A percentile compares a stretch with the other conserved stretches of the same genome.
These are phyloP conservation scores for Athrips mouffetella DNA, from an alignment of 2,888 invertebrate genomes.

Conservation along the genomic window DNA sequence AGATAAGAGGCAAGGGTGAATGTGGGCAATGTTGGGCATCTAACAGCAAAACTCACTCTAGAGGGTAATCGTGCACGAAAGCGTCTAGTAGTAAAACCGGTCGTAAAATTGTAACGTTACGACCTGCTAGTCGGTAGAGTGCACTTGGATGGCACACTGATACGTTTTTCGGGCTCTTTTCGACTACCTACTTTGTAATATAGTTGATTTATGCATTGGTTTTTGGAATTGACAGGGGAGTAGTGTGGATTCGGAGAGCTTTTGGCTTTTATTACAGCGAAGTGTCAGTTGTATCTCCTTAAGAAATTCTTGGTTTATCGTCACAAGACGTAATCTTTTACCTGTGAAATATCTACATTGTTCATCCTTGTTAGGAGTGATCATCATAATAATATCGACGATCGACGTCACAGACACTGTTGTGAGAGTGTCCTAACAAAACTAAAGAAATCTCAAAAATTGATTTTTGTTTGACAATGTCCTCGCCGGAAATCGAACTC, in stretches of 20 bases:
- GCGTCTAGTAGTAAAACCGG: conserved; percentile 76
- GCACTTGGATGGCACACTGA: conserved; percentile 71
- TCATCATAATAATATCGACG: too few relatives aligned
- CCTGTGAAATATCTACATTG: neutral
- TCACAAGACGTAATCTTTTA: too few relatives aligned
- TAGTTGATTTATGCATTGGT: conserved; percentile 57
- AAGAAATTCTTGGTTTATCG: too few relatives aligned
- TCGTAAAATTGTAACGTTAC: conserved; percentile 77
- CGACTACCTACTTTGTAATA: conserved; percentile 40
- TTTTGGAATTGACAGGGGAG: conserved; percentile 46
- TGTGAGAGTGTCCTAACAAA: too few relatives aligned
- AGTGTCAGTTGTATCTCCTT: neutral
- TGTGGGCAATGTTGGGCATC: conserved; percentile 52
- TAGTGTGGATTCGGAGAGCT: conserved; percentile 24
- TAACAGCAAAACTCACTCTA: conserved; percentile 78
- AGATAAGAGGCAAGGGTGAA: conserved; percentile 38
- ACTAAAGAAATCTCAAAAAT: too few relatives aligned
- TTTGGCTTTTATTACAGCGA: conserved; percentile 10
- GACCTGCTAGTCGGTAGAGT: conserved; percentile 68
- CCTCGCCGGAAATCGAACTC: too few relatives aligned
- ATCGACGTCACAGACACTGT: too few relatives aligned
- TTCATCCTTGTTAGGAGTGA: neutral
- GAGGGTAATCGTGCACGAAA: conserved; percentile 78
- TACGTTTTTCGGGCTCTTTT: conserved; percentile 65
- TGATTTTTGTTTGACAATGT: too few relatives aligned